phyloP scores from a whole-genome alignment of 2,888 invertebrate species.

The Aricia artaxerxes region DNA sequence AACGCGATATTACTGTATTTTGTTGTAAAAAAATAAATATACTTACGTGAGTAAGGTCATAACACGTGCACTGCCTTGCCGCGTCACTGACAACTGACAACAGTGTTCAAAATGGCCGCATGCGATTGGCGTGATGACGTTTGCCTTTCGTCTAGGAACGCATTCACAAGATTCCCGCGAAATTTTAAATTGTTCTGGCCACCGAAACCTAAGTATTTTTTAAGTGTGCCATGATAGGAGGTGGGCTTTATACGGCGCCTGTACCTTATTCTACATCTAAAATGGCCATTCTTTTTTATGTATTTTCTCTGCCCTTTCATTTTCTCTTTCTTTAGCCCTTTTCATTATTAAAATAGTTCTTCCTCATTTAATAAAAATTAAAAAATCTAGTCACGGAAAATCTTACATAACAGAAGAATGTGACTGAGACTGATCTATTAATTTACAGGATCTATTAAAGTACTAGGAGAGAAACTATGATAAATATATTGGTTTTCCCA shows the following conservation, averaged over 20 bases:
- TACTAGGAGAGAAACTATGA: no score
- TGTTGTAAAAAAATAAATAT: constrained; percentile 1
- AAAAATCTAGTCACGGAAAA: no score
- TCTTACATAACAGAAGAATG: no score
- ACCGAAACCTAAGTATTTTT: constrained; percentile 3
- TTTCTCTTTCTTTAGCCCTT: no score
- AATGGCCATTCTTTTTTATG: no score
- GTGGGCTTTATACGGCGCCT: neutral
- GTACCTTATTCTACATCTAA: neutral
- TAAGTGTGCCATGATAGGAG: neutral
- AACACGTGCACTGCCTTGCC: neutral
- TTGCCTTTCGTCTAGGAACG: neutral
- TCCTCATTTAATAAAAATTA: no score
- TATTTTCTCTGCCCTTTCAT: no score
- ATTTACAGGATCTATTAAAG: no score
- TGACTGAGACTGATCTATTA: no score
- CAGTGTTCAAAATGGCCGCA: neutral
- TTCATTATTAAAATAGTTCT: no score
- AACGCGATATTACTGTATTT: neutral
- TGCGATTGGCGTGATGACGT: neutral
- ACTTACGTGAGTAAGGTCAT: neutral
- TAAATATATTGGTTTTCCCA: no score
- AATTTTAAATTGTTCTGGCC: neutral
- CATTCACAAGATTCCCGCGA: neutral
- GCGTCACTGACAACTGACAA: neutral